Evolutionary conservation across 2,797 vertebrate genomes (phyloP).

Genomic region (Spatula clypeata): DNA sequence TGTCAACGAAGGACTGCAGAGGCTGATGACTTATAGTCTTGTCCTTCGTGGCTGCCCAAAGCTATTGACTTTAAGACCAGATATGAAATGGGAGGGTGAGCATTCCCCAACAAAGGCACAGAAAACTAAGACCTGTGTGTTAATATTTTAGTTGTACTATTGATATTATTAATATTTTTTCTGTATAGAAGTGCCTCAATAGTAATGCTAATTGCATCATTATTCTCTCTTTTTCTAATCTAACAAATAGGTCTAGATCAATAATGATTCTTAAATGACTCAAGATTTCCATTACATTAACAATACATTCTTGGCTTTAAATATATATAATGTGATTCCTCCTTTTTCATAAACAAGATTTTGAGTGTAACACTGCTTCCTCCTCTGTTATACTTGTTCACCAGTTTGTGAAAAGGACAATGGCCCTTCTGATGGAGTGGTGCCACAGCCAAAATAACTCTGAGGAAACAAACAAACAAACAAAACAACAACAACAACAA

Average conservation of each 20-base stretch:
- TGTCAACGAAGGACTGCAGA: accelerated
- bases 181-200: not conserved
- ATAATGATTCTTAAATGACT: not conserved
- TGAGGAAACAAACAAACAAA: not conserved
- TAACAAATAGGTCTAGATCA: not conserved
- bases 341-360: not conserved
- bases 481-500: too few species aligned
- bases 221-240: not conserved
- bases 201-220: not conserved
- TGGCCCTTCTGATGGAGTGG: not conserved
- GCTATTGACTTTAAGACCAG: not conserved
- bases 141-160: not conserved
- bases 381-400: not conserved
- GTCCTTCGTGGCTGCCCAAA: not conserved
- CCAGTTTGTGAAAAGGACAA: not conserved
- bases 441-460: not conserved
- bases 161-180: not conserved
- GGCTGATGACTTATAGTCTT: not conserved
- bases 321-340: not conserved
- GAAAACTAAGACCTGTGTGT: not conserved
- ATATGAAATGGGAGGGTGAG: not conserved
- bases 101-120: not conserved
- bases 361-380: not conserved
- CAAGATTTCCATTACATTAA: not conserved
- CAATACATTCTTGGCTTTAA: not conserved